Conservation (phyloP, 1,140 invertebrate genomes). For the Saxidomus purpurata region DNA sequence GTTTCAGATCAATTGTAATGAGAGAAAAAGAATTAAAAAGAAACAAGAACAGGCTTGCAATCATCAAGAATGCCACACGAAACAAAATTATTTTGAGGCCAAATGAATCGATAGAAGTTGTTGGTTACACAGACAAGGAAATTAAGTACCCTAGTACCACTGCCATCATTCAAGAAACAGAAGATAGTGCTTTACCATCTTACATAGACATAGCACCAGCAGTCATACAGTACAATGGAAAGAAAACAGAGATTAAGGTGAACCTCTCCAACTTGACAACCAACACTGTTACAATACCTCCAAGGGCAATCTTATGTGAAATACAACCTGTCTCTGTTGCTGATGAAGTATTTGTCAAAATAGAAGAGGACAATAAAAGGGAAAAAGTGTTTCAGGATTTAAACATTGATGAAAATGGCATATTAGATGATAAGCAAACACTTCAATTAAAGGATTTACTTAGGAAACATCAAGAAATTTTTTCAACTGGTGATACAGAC, state of each 20-base stretch:
- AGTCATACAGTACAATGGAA: conserved; percentile 43
- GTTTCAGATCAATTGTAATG: background rate
- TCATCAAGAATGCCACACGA: background rate
- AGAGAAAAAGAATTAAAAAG: conserved; percentile 3
- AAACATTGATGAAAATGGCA: background rate
- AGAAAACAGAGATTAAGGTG: background rate
- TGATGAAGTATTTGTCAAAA: background rate
- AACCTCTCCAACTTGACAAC: background rate
- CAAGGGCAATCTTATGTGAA: conserved; percentile 16
- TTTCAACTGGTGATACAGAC: conserved; percentile 10
- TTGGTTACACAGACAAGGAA: conserved; percentile 53
- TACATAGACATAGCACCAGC: conserved; percentile 28
- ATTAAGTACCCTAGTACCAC: background rate
- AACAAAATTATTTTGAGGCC: background rate
- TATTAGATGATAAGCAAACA: background rate
- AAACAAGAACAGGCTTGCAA: conserved; percentile 1
- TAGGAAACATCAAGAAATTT: background rate
- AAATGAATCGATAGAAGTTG: background rate
- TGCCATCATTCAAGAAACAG: background rate
- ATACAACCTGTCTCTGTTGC: conserved; percentile 3
- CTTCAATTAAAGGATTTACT: background rate
- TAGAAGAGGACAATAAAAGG: background rate
- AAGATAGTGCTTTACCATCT: background rate
- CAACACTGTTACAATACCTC: background rate
- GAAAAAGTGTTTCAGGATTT: background rate